phyloP scores from a whole-genome alignment of 2,888 invertebrate species.

The Andricus quercusramuli region DNA sequence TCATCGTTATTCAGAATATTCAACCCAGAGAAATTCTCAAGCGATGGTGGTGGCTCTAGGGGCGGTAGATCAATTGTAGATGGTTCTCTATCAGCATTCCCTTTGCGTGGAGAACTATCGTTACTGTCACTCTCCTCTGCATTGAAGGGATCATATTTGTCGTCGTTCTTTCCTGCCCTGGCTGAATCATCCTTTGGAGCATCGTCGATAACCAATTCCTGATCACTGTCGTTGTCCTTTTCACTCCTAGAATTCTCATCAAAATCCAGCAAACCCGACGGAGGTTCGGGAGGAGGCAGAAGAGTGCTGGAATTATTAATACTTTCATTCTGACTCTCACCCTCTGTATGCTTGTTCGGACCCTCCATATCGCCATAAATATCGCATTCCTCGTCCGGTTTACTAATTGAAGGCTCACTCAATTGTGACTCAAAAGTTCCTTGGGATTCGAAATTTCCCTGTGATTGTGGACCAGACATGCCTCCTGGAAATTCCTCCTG shows the following conservation, averaged over 20 bases:
- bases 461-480: constrained; percentile 14
- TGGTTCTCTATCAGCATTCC: constrained; percentile 17
- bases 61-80: constrained; percentile 47
- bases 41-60: constrained; percentile 58
- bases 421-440: constrained; percentile 50
- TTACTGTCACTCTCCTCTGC: constrained; percentile 73
- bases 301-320: constrained; percentile 60
- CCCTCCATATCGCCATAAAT: constrained; percentile 84
- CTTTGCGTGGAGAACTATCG: constrained; percentile 57
- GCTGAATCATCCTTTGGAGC: constrained; percentile 68
- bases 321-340: constrained; percentile 55
- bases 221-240: constrained; percentile 75
- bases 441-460: constrained; percentile 22
- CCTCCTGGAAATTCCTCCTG: constrained; percentile 42
- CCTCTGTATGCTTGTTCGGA: constrained; percentile 49
- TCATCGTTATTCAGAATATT: constrained; percentile 51
- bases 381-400: constrained; percentile 80
- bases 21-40: constrained; percentile 57
- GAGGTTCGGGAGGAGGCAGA: constrained; percentile 78
- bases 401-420: constrained; percentile 50
- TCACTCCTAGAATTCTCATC: constrained; percentile 74
- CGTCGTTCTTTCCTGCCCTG: constrained; percentile 54
- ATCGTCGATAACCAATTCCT: constrained; percentile 75
- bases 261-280: constrained; percentile 75
- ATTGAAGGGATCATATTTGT: constrained; percentile 75